Evolutionary conservation across 2,797 vertebrate genomes (phyloP).

Genomic region (Buceros bicornis): DNA sequence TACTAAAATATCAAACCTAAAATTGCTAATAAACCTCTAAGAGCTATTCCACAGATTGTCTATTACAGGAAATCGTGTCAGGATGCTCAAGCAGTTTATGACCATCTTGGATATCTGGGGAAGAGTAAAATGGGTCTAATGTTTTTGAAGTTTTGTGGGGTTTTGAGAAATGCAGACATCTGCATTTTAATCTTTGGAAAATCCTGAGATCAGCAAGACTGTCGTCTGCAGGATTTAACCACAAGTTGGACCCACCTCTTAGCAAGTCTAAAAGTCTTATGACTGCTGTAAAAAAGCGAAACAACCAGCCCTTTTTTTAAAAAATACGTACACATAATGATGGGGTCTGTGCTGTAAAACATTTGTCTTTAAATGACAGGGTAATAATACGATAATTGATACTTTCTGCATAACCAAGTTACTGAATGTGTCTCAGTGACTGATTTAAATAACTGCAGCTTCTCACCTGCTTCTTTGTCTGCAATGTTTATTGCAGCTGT

Average conservation of each 20-base stretch:
- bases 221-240: constrained; percentile 45
- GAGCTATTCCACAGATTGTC: background rate
- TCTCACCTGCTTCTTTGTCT: background rate
- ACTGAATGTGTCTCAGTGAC: background rate
- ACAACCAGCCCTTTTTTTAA: background rate
- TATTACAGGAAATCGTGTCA: background rate
- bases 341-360: background rate
- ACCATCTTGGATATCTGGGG: background rate
- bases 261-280: background rate
- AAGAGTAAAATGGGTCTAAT: background rate
- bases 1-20: background rate
- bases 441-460: background rate
- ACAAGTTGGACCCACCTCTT: constrained; percentile 48
- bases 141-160: background rate
- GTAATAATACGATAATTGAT: background rate
- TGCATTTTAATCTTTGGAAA: constrained; percentile 50
- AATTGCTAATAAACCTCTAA: background rate
- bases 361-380: background rate
- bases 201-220: constrained; percentile 63
- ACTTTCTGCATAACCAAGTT: background rate
- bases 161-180: constrained; percentile 51
- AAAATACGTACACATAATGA: background rate
- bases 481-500: background rate
- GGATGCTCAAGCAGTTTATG: background rate
- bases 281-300: background rate